Percentiles rank a stretch among this genome's conserved stretches.
These are phyloP conservation scores for Cydia strobilella DNA, from an alignment of 1,140 invertebrate species.

Conservation along the genomic window DNA sequence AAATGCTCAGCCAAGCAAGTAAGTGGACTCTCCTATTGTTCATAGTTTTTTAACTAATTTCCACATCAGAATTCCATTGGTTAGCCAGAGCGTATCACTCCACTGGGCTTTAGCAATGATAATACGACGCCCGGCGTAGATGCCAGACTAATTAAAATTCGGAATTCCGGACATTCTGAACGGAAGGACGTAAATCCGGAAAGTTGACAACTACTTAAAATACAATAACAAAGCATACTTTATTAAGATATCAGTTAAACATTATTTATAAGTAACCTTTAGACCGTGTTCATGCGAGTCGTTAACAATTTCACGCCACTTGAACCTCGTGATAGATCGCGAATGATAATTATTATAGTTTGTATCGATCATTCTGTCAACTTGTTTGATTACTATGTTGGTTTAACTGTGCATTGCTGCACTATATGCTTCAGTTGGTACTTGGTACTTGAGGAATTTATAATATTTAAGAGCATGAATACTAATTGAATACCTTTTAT, in stretches of 20 bases:
- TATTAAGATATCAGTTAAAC: neutral
- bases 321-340: constrained; percentile 5
- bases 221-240: neutral
- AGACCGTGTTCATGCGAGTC: neutral
- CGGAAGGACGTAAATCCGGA: constrained; percentile 5
- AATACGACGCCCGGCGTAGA: neutral
- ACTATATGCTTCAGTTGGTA: neutral
- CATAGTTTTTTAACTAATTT: too few relatives aligned
- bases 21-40: too few relatives aligned
- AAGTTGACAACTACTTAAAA: neutral
- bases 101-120: neutral
- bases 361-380: constrained; percentile 12
- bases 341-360: constrained; percentile 9
- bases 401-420: constrained; percentile 2
- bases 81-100: too few relatives aligned
- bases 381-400: constrained; percentile 5
- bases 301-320: constrained; percentile 11
- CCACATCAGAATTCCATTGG: too few relatives aligned
- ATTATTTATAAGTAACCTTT: neutral
- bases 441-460: neutral
- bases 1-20: too few relatives aligned
- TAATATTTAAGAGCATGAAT: neutral
- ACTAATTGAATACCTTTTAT: neutral
- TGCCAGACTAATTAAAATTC: neutral
- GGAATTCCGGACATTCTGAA: neutral